Percentiles rank a stretch among this genome's conserved stretches.
Evolutionary conservation across 2,113 vertebrate species (phyloP).

Genomic region (Semnopithecus entellus): DNA sequence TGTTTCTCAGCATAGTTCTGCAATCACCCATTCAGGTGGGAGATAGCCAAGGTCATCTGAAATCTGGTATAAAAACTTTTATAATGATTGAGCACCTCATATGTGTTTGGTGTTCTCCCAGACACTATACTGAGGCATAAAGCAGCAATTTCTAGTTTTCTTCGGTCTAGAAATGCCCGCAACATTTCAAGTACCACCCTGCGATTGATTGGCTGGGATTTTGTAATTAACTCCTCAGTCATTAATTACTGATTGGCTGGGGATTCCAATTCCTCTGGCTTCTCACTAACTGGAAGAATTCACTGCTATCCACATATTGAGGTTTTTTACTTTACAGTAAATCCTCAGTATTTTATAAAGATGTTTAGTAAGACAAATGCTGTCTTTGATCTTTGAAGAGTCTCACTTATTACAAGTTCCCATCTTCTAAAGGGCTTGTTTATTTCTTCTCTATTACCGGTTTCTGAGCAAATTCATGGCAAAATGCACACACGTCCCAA

Average conservation of each 20-base stretch:
- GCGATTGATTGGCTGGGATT: neutral
- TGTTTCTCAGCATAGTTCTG: neutral
- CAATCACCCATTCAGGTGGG: neutral
- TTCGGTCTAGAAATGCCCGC: neutral
- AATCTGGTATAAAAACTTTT: neutral
- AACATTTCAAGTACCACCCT: neutral
- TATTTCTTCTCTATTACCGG: neutral
- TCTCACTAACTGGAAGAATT: neutral
- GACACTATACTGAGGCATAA: neutral
- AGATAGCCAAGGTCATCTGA: neutral
- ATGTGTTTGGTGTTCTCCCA: neutral
- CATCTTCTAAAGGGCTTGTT: neutral
- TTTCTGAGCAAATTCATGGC: neutral
- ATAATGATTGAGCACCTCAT: neutral
- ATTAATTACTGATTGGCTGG: neutral
- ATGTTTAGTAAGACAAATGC: neutral
- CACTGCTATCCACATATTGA: rapidly evolving
- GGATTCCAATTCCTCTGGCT: neutral
- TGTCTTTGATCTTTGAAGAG: neutral
- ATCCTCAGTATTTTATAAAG: neutral
- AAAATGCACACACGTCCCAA: neutral
- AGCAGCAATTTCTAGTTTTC: neutral
- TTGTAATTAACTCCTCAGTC: neutral
- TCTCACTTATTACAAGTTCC: neutral
- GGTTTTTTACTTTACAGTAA: neutral